Evolutionary conservation across 2,888 invertebrate genomes (phyloP), one percentile per base, ranked within the genome.

Genomic region (Athalia rosae): DNA sequence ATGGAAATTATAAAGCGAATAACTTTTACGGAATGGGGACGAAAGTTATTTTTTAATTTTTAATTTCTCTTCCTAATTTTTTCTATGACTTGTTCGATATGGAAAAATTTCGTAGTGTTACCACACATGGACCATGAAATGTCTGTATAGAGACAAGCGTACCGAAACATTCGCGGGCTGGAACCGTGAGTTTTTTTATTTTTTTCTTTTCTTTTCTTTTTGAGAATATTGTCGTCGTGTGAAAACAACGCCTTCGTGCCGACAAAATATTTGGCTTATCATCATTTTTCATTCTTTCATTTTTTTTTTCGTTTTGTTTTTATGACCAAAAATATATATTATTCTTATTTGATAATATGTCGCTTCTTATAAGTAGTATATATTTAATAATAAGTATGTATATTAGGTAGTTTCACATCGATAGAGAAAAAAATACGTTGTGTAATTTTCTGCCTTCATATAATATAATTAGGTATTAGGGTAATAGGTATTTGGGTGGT

Each of bases 271-370:
- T 67, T 67, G 67, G 50, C 67, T 64, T 9, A 41, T 62, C 41
- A 62, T 53, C 8, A 53, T 53, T 76, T 79, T 74, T 79, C 76
- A 78, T 79, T 79, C 73, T 78, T 76, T 64, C 61, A n/a, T 76
- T 73, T 67, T 74, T 69, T 59, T 62, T 73, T 73, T 62, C 64
- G 64, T 76, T 81, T 76, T 80, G 69, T 71, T 78, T 80, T 87
- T 88, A 90, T 89, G 89, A 89, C 88, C 88, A 89, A 89, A 89
- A 89, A 89, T 89, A 89, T 88, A 88, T 88, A 89, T 88, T 86
- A 87, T 87, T 89, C 87, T 87, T 87, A 88, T 88, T 13, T 74
- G 28, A 88, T 88, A 87, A 85, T 87, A 88, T 87, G 88, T 88
- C 87, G 86, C 86, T 87, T 83, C 89, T 89, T 89, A 89, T 84